Conservation (phyloP, 2,113 vertebrate genomes). For the Calonectris borealis region DNA sequence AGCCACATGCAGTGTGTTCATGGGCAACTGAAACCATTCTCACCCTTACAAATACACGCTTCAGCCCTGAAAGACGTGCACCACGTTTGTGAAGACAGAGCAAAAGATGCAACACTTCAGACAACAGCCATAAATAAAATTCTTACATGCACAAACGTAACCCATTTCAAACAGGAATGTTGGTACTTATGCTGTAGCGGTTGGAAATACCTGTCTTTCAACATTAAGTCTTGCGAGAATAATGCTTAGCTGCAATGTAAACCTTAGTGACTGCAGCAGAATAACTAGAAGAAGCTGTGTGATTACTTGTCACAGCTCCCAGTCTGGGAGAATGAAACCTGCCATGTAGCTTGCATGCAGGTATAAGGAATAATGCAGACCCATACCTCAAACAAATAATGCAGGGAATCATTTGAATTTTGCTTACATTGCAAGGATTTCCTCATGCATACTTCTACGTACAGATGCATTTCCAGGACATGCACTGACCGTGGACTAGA, state of each 20-base stretch:
- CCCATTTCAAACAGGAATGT: slow-evolving; percentile 31
- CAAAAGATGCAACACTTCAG: not conserved
- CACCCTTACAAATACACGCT: not conserved
- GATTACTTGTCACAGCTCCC: not conserved
- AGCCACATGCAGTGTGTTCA: not conserved
- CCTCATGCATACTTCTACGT: not conserved
- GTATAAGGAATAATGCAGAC: not conserved
- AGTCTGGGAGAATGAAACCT: not conserved
- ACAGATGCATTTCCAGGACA: not conserved
- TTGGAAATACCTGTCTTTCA: slow-evolving; percentile 58
- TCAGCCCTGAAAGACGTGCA: not conserved
- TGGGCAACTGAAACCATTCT: not conserved
- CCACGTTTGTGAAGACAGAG: not conserved
- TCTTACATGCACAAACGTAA: slow-evolving; percentile 9
- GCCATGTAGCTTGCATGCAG: not conserved
- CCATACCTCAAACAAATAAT: not conserved
- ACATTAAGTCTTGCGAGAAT: not conserved
- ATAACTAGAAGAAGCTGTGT: not conserved
- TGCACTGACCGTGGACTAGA: not conserved
- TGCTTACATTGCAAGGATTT: not conserved
- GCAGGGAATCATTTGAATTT: not conserved
- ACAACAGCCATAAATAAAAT: slow-evolving; percentile 45
- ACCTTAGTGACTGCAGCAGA: slow-evolving; percentile 4
- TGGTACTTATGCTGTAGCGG: not conserved
- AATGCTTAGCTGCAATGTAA: slow-evolving; percentile 30